phyloP scores from a whole-genome alignment of 2,113 vertebrate species.

The Microtus ochrogaster region DNA sequence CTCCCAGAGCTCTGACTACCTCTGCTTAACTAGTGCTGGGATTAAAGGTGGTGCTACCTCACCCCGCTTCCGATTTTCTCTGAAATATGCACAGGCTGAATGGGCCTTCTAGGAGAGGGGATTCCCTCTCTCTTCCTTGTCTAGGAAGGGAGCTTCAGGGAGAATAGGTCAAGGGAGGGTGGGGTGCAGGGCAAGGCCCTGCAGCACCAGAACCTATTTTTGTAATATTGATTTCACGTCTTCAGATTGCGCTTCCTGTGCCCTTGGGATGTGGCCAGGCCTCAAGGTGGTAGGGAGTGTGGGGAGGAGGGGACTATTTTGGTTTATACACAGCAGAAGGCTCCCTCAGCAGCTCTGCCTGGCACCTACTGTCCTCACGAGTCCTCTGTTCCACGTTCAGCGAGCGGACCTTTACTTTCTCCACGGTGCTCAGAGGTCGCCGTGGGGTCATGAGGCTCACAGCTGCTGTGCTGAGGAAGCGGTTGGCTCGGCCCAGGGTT shows the following conservation, averaged over 20 bases:
- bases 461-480: slow-evolving; percentile 96
- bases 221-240: slow-evolving; percentile 51
- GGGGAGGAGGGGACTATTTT: not conserved
- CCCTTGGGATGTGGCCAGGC: slow-evolving; percentile 51
- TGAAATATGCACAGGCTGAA: not conserved
- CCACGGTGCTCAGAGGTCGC: slow-evolving; percentile 90
- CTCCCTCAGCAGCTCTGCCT: not conserved
- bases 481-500: slow-evolving; percentile 96
- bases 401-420: slow-evolving; percentile 95
- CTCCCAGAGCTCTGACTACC: not conserved
- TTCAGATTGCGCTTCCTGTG: slow-evolving; percentile 1
- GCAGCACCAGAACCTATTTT: slow-evolving; percentile 42
- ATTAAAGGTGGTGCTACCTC: too few relatives aligned
- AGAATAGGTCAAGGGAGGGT: not conserved
- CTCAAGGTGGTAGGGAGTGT: not conserved
- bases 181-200: not conserved
- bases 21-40: not conserved
- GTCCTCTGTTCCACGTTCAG: slow-evolving; percentile 95
- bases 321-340: not conserved
- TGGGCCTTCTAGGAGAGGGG: not conserved
- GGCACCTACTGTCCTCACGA: slow-evolving; percentile 95
- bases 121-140: not conserved
- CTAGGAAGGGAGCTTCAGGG: not conserved
- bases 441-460: slow-evolving; percentile 97
- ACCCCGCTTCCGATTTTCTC: not conserved